A percentile compares a stretch with the other conserved stretches of the same genome.
These are phyloP conservation scores for Acipenser ruthenus DNA, from an alignment of 2,797 vertebrate species.

Conservation along the genomic window DNA sequence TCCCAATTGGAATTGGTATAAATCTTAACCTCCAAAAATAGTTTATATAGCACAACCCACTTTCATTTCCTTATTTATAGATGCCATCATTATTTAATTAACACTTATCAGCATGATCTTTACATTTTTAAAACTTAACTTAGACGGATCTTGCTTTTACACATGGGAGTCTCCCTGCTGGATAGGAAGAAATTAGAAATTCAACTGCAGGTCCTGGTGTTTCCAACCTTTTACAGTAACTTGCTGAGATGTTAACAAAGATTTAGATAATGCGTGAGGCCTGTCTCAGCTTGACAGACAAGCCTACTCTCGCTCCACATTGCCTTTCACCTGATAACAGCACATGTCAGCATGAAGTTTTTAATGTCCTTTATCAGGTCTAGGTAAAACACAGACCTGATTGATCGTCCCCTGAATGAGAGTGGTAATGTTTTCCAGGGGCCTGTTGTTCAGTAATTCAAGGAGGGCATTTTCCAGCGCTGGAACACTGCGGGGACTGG, in stretches of 20 bases:
- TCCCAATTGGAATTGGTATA: conserved; percentile 8
- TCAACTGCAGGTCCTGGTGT: conserved; percentile 20
- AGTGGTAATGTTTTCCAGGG: no score
- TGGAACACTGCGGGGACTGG: no score
- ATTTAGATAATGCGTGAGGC: conserved; percentile 66
- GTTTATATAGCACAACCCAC: conserved; percentile 45
- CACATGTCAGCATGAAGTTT: conserved; percentile 68
- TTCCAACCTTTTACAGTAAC: conserved; percentile 37
- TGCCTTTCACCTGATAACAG: conserved; percentile 69
- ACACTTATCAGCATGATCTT: conserved; percentile 59
- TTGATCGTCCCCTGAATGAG: no score
- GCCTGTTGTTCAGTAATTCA: no score
- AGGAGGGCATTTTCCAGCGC: no score
- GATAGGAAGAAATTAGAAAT: conserved; percentile 9
- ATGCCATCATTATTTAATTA: conserved; percentile 66
- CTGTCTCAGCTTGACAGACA: conserved; percentile 68
- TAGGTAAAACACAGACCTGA: no score
- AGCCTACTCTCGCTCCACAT: conserved; percentile 56
- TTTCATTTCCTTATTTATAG: conserved; percentile 69
- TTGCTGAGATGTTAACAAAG: conserved; percentile 52
- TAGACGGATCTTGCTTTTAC: neutral
- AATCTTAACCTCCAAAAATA: conserved; percentile 28
- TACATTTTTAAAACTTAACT: conserved; percentile 59
- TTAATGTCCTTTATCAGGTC: conserved; percentile 64
- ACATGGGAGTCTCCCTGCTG: conserved; percentile 30